Evolutionary conservation across 2,888 invertebrate species (phyloP), one percentile per base, ranked within the genome.

Genomic region (Barypeithes pellucidus): DNA sequence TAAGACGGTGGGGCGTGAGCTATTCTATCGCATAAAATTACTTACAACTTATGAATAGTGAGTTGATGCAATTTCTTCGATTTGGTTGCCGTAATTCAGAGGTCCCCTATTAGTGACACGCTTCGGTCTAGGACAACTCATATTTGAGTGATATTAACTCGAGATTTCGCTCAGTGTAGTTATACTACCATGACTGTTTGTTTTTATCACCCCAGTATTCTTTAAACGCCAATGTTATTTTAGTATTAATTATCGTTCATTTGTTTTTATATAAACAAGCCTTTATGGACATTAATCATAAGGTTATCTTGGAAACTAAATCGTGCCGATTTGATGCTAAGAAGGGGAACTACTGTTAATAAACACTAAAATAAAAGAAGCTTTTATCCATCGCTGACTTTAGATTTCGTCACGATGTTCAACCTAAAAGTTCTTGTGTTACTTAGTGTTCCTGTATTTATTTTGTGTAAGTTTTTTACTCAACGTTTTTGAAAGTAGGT

Each of bases 361-460:
- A 16, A 57, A 57, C 18, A 57, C 18, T 33, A 57, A 57, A 57
- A 57, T 57, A 57, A 57, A 57, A 57, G 16, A 36, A 36, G 54
- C 33, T 33, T 14, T 36, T 11, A 16, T 8, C 11, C 33, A 9
- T 9, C 33, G 54, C 2, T 33, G 18, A 57, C 54, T 16, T 33
- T 57, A 57, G 18, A n/a, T 33, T 36, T 11, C 3, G 54, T 14
- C 14, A 57, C 9, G 33, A 57, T 57, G 54, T 57, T 57, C 16
- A 8, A 16, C 16, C 33, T 57, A 33, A 57, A 57, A 36, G 33
- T 57, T 7, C 16, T 57, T 18, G 14, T 57, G 33, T 4, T 57
- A 3, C 3, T 57, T 16, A 11, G 54, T 33, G 33, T 57, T 8
- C 22, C 54, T 18, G 18, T 33, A 33, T 5, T 33, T 16, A 16